Base-by-base conservation (phyloP, 2,797 vertebrate species). In the Chaenodraco wilsoni region DNA sequence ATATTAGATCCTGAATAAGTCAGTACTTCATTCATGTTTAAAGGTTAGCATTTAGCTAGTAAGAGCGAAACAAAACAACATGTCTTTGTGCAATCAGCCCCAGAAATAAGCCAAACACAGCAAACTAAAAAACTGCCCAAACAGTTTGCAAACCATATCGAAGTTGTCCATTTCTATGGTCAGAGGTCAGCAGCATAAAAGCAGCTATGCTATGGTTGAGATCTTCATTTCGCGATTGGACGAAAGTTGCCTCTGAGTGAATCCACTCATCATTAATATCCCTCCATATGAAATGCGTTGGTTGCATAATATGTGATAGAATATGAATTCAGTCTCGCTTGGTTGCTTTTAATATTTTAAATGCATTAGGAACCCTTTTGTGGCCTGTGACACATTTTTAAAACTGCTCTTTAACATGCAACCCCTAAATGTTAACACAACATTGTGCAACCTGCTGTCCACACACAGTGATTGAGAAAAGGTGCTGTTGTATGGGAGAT, bases 171-270 rank as follows among this genome's bases (percentile, higher is more conserved):
- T 11, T 0, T 10, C 15, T 27, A 10, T n/a, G 16, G 15, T 3
- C 15, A 15, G 31, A 41, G 13, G n/a, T 40, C n/a, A 51, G 16
- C 17, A n/a, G 11, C 9, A 21, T 46, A 3, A 23, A 41, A 7
- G 31, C 49, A 37, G 16, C 10, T 23, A 14, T 43, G 16, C 9
- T 12, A n/a, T 37, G 12, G 16, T 37, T 27, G 12, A 40, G 27
- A 33, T 55, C 48, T 44, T 40, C 14, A 1, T 61, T 3, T 51
- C 0, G 1, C 17, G 33, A 27, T 17, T 54, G 63, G 59, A 65
- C 67, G 72, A 79, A 78, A 72, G 46, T 55, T 56, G 37, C 52
- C 27, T 17, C 44, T 58, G n/a, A 65, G 31, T 59, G 48, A 58
- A 60, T 55, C 15, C 19, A 3, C 33, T 37, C 33, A 59, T 43